Evolutionary conservation across 2,888 invertebrate species (phyloP).

Genomic region (Leistus spinibarbis): DNA sequence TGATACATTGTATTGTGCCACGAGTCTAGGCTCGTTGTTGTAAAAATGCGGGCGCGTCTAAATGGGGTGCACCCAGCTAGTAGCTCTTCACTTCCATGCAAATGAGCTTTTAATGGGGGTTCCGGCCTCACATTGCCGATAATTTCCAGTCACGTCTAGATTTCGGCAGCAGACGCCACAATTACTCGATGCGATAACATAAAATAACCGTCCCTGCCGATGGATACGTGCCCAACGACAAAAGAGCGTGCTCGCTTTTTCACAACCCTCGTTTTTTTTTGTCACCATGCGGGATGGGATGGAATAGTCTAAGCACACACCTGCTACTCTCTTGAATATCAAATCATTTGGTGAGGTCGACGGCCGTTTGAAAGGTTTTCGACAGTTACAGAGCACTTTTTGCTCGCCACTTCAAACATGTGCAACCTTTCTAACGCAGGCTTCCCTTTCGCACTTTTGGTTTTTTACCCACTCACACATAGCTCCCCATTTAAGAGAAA

Average conservation of each 20-base stretch:
- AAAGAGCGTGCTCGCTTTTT: constrained; percentile 10
- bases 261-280: constrained; percentile 11
- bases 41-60: constrained; percentile 25
- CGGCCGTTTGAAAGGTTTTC: constrained; percentile 1
- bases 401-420: not conserved
- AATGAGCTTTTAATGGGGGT: constrained; percentile 25
- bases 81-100: constrained; percentile 16
- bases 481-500: too few species aligned
- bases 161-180: not conserved
- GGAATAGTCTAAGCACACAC: constrained; percentile 9
- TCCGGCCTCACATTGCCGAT: not conserved
- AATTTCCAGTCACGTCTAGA: constrained; percentile 7
- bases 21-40: not conserved
- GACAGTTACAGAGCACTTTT: not conserved
- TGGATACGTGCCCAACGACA: constrained; percentile 22
- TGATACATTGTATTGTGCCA: constrained; percentile 1
- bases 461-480: not conserved
- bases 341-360: constrained; percentile 4
- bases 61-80: not conserved
- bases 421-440: not conserved
- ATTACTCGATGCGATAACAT: not conserved
- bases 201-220: not conserved
- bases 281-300: constrained; percentile 15
- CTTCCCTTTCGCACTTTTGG: constrained; percentile 24
- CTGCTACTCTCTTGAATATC: constrained; percentile 29